Conservation (phyloP, 2,888 invertebrate species). For the Villa cingulata region DNA sequence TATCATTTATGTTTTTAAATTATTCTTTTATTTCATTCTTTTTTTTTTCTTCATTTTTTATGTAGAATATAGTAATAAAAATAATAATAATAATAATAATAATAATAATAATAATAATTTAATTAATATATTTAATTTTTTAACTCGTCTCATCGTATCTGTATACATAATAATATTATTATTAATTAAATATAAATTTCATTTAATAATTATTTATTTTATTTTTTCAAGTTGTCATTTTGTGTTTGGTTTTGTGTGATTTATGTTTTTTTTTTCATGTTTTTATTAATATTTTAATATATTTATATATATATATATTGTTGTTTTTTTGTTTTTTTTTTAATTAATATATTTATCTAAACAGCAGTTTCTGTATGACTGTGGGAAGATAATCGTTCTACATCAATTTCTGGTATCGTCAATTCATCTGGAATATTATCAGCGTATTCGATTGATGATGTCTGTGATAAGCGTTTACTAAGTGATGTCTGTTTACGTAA, state of each 20-base stretch:
- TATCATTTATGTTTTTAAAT: too few species aligned
- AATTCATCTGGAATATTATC: constrained; percentile 78
- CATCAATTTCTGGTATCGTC: constrained; percentile 83
- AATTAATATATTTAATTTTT: background rate
- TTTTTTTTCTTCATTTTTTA: too few species aligned
- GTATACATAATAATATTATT: too few species aligned
- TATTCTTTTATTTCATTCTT: too few species aligned
- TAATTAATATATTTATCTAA: constrained; percentile 35
- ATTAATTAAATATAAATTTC: background rate
- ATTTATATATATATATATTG: background rate
- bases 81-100: too few species aligned
- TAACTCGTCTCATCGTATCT: background rate
- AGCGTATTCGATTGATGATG: constrained; percentile 84
- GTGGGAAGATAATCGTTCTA: constrained; percentile 82
- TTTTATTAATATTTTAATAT: too few species aligned
- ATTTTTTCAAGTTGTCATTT: background rate
- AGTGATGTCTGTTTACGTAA: constrained; percentile 87
- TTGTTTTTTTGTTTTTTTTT: background rate
- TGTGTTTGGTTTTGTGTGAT: background rate
- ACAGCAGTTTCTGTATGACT: constrained; percentile 92
- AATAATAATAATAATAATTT: background rate
- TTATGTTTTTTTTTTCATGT: too few species aligned
- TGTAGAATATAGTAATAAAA: too few species aligned
- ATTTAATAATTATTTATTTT: background rate
- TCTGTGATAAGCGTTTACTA: constrained; percentile 81